phyloP scores from a whole-genome alignment of 2,113 vertebrate genomes.

The Sinosuthora webbiana region DNA sequence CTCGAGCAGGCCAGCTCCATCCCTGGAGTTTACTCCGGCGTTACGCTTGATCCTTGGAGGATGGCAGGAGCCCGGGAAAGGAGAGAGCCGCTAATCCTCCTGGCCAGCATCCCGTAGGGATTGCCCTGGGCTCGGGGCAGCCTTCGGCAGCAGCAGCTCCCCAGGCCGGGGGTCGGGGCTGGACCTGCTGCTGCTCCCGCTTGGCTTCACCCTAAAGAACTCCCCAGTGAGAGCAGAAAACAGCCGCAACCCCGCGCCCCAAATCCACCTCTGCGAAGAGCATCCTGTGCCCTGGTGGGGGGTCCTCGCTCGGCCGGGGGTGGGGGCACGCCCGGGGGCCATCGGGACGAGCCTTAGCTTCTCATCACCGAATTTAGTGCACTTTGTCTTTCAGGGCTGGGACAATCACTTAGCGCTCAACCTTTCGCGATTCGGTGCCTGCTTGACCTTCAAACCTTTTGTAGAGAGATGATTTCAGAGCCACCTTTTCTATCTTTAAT shows the following conservation, averaged over 20 bases:
- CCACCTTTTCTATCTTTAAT: constrained; percentile 65
- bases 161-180: fast-evolving
- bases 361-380: background rate
- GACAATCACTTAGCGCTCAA: constrained; percentile 52
- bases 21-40: background rate
- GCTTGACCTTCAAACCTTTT: constrained; percentile 58
- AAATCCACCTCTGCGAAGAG: background rate
- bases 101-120: background rate
- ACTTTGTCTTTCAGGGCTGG: constrained; percentile 39
- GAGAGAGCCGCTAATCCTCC: background rate
- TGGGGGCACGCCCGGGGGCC: fast-evolving
- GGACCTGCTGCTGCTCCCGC: background rate
- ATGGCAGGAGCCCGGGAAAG: background rate
- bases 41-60: background rate
- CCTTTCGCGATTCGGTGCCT: constrained; percentile 11
- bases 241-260: fast-evolving
- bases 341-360: background rate
- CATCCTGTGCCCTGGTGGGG: background rate
- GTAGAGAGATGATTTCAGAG: constrained; percentile 40
- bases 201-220: background rate
- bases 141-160: background rate
- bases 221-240: background rate
- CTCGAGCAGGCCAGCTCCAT: background rate
- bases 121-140: background rate
- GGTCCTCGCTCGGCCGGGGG: fast-evolving